A percentile compares a stretch with the other conserved stretches of the same genome.
These are phyloP conservation scores for Empidonax alnorum DNA, from an alignment of 2,113 vertebrate species.

Conservation along the genomic window DNA sequence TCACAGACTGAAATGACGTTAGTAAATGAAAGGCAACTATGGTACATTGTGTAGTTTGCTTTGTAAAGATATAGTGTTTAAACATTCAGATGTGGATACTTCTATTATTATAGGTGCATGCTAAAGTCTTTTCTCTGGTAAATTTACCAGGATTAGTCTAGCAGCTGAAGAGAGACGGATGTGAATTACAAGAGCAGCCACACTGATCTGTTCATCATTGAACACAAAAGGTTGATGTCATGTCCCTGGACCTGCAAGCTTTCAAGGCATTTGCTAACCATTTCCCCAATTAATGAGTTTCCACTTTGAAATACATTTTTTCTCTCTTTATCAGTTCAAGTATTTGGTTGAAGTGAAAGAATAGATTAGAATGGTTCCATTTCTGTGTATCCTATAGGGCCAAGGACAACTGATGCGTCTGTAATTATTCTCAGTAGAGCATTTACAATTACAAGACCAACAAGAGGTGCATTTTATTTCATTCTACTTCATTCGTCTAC, in stretches of 20 bases:
- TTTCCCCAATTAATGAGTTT: neutral
- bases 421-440: neutral
- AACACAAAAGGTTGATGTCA: neutral
- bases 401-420: neutral
- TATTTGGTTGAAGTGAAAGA: accelerated
- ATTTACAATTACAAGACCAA: neutral
- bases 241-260: neutral
- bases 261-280: neutral
- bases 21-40: neutral
- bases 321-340: neutral
- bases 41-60: neutral
- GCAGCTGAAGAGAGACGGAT: neutral
- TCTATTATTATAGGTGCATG: neutral
- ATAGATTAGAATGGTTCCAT: neutral
- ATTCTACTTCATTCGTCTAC: neutral
- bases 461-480: neutral
- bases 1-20: neutral
- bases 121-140: neutral
- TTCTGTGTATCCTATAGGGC: neutral
- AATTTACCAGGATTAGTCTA: neutral
- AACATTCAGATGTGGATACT: neutral
- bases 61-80: neutral
- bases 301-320: neutral
- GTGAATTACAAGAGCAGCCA: neutral
- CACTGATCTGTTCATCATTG: neutral